Conservation (phyloP, 2,888 invertebrate genomes). For the Macropis europaea region DNA sequence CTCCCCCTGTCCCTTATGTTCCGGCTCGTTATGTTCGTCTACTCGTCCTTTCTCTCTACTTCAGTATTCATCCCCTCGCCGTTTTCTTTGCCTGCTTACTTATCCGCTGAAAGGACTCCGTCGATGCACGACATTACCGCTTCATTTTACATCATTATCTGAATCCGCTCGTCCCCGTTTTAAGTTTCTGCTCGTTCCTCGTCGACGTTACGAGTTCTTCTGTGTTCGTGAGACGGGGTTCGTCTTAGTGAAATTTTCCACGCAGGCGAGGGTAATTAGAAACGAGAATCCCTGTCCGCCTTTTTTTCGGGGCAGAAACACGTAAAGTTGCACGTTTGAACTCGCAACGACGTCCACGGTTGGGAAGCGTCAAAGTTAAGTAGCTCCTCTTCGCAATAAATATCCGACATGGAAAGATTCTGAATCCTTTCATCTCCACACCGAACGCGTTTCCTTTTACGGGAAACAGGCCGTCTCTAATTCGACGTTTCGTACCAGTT, state of each 20-base stretch:
- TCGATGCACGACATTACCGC: conserved; percentile 43
- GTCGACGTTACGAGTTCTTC: background rate
- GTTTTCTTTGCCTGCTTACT: conserved; percentile 10
- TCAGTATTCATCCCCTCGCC: conserved; percentile 25
- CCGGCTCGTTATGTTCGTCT: conserved; percentile 30
- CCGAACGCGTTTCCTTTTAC: background rate
- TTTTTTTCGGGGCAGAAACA: background rate
- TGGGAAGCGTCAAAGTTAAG: conserved; percentile 18
- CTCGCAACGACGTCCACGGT: conserved; percentile 10
- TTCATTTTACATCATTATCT: conserved; percentile 14
- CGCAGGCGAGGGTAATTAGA: background rate
- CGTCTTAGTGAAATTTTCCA: conserved; percentile 1
- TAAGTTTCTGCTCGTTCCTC: background rate
- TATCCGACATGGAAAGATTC: background rate
- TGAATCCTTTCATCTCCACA: conserved; percentile 1
- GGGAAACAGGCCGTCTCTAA: conserved; percentile 1
- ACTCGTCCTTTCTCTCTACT: conserved; percentile 20
- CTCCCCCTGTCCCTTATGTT: conserved; percentile 24
- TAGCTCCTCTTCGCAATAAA: conserved; percentile 25
- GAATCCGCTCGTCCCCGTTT: background rate
- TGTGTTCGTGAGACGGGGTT: background rate
- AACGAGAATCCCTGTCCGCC: background rate
- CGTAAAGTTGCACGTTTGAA: conserved; percentile 20
- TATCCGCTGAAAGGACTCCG: conserved; percentile 25
- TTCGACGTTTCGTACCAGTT: background rate